Evolutionary conservation across 2,888 invertebrate species (phyloP).

Genomic region (Sympetrum striolatum): DNA sequence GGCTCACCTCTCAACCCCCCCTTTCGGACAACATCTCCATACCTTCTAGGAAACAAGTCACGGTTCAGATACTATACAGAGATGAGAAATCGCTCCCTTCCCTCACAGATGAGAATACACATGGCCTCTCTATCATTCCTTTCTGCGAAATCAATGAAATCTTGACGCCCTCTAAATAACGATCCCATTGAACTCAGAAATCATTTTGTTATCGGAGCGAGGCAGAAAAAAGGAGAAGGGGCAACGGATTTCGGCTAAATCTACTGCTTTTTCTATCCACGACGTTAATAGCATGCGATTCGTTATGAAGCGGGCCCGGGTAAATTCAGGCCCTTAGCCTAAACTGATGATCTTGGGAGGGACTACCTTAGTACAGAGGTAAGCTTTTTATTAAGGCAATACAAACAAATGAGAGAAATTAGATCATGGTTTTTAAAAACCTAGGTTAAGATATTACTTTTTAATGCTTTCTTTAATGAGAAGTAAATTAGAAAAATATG

Average conservation of each 20-base stretch:
- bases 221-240: neutral
- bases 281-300: no score
- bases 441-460: no score
- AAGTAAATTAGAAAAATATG: no score
- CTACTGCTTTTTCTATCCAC: neutral
- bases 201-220: neutral
- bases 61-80: neutral
- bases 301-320: no score
- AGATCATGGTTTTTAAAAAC: no score
- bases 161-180: slow-evolving; percentile 22
- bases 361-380: no score
- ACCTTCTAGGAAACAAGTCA: neutral
- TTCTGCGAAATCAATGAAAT: slow-evolving; percentile 34
- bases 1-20: neutral
- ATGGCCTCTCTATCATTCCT: neutral
- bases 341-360: no score
- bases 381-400: no score
- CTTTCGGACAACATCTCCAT: neutral
- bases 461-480: no score
- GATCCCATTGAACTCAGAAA: neutral
- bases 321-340: no score
- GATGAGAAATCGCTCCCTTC: neutral
- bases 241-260: neutral
- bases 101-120: neutral
- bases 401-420: no score